Base-by-base conservation (phyloP, 2,888 invertebrate species). In the Thalpophila matura region DNA sequence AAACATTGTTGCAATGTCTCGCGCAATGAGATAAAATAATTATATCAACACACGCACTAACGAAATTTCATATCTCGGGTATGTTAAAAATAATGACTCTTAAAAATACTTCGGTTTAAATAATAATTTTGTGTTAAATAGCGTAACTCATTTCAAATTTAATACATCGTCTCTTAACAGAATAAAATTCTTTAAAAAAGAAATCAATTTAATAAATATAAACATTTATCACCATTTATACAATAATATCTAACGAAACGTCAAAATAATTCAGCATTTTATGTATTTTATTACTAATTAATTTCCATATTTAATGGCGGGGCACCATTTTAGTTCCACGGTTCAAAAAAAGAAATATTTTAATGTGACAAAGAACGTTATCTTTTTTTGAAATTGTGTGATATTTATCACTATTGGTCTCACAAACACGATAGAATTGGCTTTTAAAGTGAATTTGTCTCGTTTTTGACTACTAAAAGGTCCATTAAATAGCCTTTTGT, bases 371-470 rank as follows among this genome's bases (percentile, higher is more conserved):
- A 71, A 66, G 47, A 73, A 66, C 61, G 59, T 47, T 46, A 38
- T 60, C 42, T 74, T 56, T 55, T 33, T 73, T 74, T 74, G 7
- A 4, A 49, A 61, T 73, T 40, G 42, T 69, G 64, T 67, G 75
- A 85, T 86, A 88, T 86, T 82, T 82, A 80, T 84, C 81, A 81
- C 66, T 56, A 35, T 65, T 72, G 80, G 79, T 77, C 71, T 82
- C 67, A 81, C 80, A 82, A 85, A 82, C 79, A 77, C 45, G 74
- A 80, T 86, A 79, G 81, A 88, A 88, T 90, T 88, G 89, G 78
- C 86, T 86, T 90, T 91, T 88, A 90, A 91, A 89, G 86, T 80
- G 86, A 93, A 93, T 93, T 94, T 92, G 93, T 93, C 92, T 91
- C 87, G 87, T 87, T 89, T 88, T 89, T 86, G 87, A 91, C 87